phyloP scores from a whole-genome alignment of 2,113 vertebrate species.

The Ariopsis seemanni region DNA sequence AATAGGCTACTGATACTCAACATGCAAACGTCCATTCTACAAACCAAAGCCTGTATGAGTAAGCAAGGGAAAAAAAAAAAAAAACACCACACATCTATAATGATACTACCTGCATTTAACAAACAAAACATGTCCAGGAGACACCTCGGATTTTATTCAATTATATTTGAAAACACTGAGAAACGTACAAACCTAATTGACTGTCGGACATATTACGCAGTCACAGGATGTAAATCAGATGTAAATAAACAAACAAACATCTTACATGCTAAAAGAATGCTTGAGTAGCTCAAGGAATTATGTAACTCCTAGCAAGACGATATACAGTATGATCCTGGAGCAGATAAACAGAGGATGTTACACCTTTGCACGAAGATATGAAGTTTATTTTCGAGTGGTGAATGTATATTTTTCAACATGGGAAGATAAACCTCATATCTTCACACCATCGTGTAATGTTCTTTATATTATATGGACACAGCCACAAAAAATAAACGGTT shows the following conservation, averaged over 20 bases:
- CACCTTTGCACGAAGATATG: too few species aligned
- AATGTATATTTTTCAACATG: too few species aligned
- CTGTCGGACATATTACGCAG: not conserved
- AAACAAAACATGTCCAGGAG: not conserved
- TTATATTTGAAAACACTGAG: not conserved
- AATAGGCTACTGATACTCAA: slow-evolving; percentile 40
- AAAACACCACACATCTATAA: not conserved
- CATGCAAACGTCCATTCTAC: slow-evolving; percentile 12
- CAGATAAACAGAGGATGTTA: not conserved
- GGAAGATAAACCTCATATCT: too few species aligned
- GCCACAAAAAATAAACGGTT: too few species aligned
- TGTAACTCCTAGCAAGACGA: not conserved
- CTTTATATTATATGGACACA: too few species aligned
- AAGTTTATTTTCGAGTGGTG: too few species aligned
- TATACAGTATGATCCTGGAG: not conserved
- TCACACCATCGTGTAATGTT: too few species aligned
- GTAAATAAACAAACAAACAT: too few species aligned
- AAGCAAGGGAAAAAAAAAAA: not conserved
- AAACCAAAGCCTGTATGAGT: not conserved
- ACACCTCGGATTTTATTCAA: not conserved
- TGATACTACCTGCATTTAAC: not conserved
- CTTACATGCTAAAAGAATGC: not conserved
- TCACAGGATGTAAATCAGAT: not conserved
- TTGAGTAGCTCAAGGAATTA: not conserved
- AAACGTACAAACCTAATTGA: not conserved